These are phyloP conservation scores for Lordiphosa stackelbergi DNA, from an alignment of 1,140 invertebrate species.

Conservation along the genomic window DNA sequence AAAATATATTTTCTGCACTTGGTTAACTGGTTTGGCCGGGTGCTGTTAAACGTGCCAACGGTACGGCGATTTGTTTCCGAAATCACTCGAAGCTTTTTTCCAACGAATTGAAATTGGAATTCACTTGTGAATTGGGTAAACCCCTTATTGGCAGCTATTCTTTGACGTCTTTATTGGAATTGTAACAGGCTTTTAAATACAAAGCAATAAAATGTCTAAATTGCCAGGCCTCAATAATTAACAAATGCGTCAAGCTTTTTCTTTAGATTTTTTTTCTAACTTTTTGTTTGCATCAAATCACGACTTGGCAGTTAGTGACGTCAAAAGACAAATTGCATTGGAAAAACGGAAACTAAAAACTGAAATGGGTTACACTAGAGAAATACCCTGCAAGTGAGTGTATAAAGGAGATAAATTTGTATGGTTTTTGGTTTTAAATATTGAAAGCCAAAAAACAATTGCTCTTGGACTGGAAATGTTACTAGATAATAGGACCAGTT, in stretches of 20 bases:
- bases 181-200: slow-evolving; percentile 1
- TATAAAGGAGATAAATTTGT: too few species aligned
- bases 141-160: slow-evolving; percentile 1
- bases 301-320: slow-evolving; percentile 30
- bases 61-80: slow-evolving; percentile 1
- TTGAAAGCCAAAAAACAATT: too few species aligned
- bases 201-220: slow-evolving; percentile 6
- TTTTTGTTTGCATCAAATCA: slow-evolving; percentile 39
- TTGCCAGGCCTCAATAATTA: slow-evolving; percentile 24
- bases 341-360: too few species aligned
- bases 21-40: slow-evolving; percentile 39
- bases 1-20: slow-evolving; percentile 37
- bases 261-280: slow-evolving; percentile 15
- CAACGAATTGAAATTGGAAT: slow-evolving; percentile 10
- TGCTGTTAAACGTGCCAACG: slow-evolving; percentile 1
- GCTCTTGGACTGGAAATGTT: too few species aligned
- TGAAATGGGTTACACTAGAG: neutral
- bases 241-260: slow-evolving; percentile 38
- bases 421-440: too few species aligned
- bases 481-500: too few species aligned
- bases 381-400: neutral
- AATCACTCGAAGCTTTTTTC: slow-evolving; percentile 4
- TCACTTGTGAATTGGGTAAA: neutral
- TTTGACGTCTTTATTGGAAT: slow-evolving; percentile 6
- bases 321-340: slow-evolving; percentile 13